A percentile compares a stretch with the other conserved stretches of the same genome.
These are phyloP conservation scores for Coecobrya sp. DNA, from an alignment of 2,888 invertebrate genomes.

Conservation along the genomic window DNA sequence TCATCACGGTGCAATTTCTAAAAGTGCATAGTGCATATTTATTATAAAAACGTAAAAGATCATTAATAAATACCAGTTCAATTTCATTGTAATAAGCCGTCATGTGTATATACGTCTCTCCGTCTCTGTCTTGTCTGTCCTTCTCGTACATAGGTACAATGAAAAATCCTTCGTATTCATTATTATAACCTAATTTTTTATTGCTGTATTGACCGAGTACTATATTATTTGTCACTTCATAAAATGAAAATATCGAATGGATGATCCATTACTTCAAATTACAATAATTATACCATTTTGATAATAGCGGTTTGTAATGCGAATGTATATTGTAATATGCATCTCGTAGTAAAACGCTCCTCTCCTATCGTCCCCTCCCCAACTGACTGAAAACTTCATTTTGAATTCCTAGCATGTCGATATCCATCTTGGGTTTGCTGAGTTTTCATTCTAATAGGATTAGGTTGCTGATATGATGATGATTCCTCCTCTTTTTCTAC, in stretches of 20 bases:
- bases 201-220: not conserved
- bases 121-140: too few species aligned
- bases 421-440: not conserved
- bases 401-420: conserved; percentile 3
- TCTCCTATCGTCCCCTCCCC: not conserved
- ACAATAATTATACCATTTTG: conserved; percentile 55
- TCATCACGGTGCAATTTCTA: not conserved
- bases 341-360: not conserved
- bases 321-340: not conserved
- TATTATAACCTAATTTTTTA: conserved; percentile 14
- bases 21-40: not conserved
- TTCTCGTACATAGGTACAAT: not conserved
- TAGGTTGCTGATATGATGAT: not conserved
- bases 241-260: conserved; percentile 37
- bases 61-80: not conserved
- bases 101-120: too few species aligned
- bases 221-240: conserved; percentile 60
- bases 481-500: not conserved
- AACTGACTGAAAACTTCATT: not conserved
- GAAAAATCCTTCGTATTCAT: not conserved
- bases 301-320: conserved; percentile 17
- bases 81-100: not conserved
- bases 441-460: not conserved
- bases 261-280: conserved; percentile 54
- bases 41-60: not conserved